These are phyloP conservation scores for Hexactinellida sp. DNA, from an alignment of 37 sponge, comb jelly and placozoan species.

Conservation along the genomic window DNA sequence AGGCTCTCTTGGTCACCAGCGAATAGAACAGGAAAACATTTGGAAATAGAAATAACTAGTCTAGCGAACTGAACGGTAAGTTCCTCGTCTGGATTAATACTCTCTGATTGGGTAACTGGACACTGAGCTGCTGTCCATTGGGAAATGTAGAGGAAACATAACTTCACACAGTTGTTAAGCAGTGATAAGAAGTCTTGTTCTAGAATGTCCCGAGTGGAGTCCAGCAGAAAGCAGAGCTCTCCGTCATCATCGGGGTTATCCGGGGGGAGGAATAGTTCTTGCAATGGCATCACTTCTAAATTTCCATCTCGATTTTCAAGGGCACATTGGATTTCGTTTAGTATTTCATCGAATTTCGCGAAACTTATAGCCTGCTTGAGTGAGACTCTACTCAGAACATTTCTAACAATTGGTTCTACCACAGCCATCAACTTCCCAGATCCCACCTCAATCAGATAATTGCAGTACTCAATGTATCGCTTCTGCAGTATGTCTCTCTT, in stretches of 20 bases:
- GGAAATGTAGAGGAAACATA: not conserved
- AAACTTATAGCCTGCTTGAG: not conserved
- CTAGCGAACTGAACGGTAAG: not conserved
- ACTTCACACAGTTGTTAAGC: not conserved
- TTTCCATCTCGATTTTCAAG: not conserved
- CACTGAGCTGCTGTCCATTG: not conserved
- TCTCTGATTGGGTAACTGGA: not conserved
- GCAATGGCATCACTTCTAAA: not conserved
- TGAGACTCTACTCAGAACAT: not conserved
- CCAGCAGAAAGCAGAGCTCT: not conserved
- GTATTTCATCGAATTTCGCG: not conserved
- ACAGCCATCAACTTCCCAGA: not conserved
- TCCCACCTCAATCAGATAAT: not conserved
- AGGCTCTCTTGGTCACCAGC: not conserved
- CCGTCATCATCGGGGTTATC: not conserved
- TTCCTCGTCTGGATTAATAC: not conserved
- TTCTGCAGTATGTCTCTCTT: not conserved
- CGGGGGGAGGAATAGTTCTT: not conserved
- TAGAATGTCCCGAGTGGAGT: not conserved
- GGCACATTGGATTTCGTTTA: not conserved
- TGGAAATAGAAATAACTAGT: slow-evolving; percentile 1
- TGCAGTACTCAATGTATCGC: not conserved
- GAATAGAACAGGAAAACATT: not conserved
- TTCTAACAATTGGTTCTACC: not conserved
- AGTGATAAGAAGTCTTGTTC: not conserved